Base-by-base conservation (phyloP, 2,797 vertebrate species). In the Pelobates cultripes region DNA sequence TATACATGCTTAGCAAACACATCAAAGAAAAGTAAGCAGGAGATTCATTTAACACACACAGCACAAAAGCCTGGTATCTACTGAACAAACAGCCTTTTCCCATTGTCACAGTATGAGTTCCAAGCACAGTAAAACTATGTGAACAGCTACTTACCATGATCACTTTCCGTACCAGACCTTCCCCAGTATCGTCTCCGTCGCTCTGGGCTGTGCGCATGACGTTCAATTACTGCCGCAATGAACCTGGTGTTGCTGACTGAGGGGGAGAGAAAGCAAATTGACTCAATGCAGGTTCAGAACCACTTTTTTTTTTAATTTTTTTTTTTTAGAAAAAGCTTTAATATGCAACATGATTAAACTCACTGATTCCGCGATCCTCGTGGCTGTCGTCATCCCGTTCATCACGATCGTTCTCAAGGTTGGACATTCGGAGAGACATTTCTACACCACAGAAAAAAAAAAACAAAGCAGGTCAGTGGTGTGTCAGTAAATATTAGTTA, bases 391-490 rank as follows among this genome's bases (percentile, higher is more conserved):
- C 98, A 0, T 99, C 98, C 55, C 97, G 89, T 89, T 99, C 98
- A 0, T 99, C 97, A 81, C 98, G 89, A 70, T 99, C 98, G 0
- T 98, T 99, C 70, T 99, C 98, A 89, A 99, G 93, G 93, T 99
- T 99, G 75, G 98, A 99, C 98, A 99, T 99, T 7, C 98, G 94
- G 88, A 99, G 97, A 0, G 98, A 99, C 97, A 99, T 99, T 91
- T 99, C 97, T 99, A 86, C 89, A 81, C 85, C 79, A 91, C 82
- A 91, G 84, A 91, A 73, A 89, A 40, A 66, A 72, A 53, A 53
- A 53, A 40, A 41, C 10, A 40, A 53, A 12, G 13, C 1, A 4
- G 55, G 1, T 15, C 55, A 57, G 14, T 57, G 55, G 55, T 28
- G 28, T 28, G 28, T 28, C 28, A 28, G 28, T 28, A 28, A 28